These are phyloP conservation scores for Eustalomyia histrio DNA, from an alignment of 2,888 invertebrate genomes.

Conservation along the genomic window DNA sequence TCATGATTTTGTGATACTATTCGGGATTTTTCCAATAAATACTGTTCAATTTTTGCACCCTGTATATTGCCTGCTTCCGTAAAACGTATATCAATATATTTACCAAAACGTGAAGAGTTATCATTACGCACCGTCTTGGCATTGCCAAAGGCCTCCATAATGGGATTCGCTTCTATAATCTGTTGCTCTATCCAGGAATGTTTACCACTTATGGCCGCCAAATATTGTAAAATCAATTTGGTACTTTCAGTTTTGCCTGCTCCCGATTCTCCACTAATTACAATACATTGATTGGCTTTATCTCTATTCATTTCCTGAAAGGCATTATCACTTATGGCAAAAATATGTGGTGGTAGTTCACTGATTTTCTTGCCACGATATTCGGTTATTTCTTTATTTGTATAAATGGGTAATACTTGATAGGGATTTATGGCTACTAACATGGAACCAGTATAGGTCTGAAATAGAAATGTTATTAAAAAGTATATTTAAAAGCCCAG, in stretches of 20 bases:
- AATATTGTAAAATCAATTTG: constrained; percentile 94
- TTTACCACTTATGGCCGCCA: constrained; percentile 95
- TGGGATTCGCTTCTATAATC: constrained; percentile 97
- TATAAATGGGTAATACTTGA: constrained; percentile 96
- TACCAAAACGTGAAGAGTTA: constrained; percentile 97
- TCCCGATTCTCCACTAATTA: constrained; percentile 97
- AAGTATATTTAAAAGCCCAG: too few relatives aligned
- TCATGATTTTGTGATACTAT: constrained; percentile 93
- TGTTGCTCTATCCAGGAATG: constrained; percentile 99
- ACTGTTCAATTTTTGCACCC: constrained; percentile 96
- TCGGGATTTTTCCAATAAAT: constrained; percentile 95
- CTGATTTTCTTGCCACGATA: constrained; percentile 91
- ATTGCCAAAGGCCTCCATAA: constrained; percentile 98
- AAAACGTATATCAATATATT: constrained; percentile 95
- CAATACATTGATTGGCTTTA: constrained; percentile 92
- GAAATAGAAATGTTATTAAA: constrained; percentile 48
- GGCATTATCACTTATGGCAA: constrained; percentile 95
- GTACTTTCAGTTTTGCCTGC: constrained; percentile 98
- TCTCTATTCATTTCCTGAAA: constrained; percentile 89
- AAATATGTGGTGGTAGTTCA: constrained; percentile 96
- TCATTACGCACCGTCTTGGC: constrained; percentile 97
- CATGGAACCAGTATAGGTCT: constrained; percentile 98
- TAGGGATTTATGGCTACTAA: constrained; percentile 97
- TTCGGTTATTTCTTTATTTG: constrained; percentile 89
- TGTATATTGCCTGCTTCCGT: constrained; percentile 91